A percentile compares a stretch with the other conserved stretches of the same genome.
Evolutionary conservation across 2,797 vertebrate species (phyloP).

Genomic region (Sebastes jordani): DNA sequence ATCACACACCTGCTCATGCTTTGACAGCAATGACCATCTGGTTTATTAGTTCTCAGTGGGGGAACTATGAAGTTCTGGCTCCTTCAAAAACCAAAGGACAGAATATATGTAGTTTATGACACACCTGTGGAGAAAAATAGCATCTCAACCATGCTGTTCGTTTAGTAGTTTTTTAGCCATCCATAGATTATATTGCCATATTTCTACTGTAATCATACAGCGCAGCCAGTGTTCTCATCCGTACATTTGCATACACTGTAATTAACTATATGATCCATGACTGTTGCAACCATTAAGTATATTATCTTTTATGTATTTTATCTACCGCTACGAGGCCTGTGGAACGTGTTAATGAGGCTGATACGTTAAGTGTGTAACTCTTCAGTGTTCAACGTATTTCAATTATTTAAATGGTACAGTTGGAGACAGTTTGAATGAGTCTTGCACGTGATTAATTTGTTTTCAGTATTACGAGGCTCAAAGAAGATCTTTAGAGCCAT

Average conservation of each 20-base stretch:
- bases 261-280: constrained; percentile 26
- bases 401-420: neutral
- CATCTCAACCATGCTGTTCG: neutral
- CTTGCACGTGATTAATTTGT: neutral
- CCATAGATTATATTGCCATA: neutral
- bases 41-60: neutral
- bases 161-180: neutral
- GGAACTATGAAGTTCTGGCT: neutral
- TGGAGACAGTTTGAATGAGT: neutral
- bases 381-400: neutral
- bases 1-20: constrained; percentile 4
- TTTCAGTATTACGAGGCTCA: neutral
- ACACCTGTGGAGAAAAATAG: neutral
- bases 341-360: constrained; percentile 13
- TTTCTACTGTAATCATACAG: constrained; percentile 1
- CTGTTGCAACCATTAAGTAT: neutral
- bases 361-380: neutral
- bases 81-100: neutral
- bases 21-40: neutral
- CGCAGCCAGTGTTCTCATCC: neutral
- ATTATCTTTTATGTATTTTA: constrained; percentile 1
- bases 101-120: neutral
- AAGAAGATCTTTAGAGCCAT: neutral
- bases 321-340: neutral
- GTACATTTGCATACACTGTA: constrained; percentile 3